Evolutionary conservation across 2,797 vertebrate genomes (phyloP), one percentile per base, ranked within the genome.

Genomic region (Platalea minor): DNA sequence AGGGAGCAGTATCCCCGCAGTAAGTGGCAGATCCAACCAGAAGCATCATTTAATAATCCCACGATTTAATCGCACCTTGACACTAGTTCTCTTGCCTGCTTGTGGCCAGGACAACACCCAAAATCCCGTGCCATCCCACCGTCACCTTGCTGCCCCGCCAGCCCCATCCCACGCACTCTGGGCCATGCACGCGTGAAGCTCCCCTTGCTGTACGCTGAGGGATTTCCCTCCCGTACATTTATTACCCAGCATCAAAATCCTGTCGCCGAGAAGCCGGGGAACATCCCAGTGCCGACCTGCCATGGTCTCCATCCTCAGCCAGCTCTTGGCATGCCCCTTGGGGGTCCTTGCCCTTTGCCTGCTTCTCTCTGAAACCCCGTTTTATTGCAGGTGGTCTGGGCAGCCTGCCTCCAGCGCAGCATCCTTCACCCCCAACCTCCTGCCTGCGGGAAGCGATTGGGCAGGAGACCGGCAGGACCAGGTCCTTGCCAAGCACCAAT

Each of bases 401-500:
- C 65, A 74, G 31, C 45, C 68, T 29, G 8, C 8, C 31, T 33
- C 57, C 53, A 13, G 41, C 5, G 0, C 21, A 23, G 25, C 25
- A 41, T 13, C 85, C 83, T 45, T 35, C 12, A 1, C 3, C 45
- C 33, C 45, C 51, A 15, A 10, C 10, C 25, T 81, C 37, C 37
- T 5, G 63, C 11, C n/a, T 0, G 0, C 0, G 0, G 70, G 48
- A 37, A 75, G 31, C 3, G 2, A 16, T 3, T 1, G 0, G 10
- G 35, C 63, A 65, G 45, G 33, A 75, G 9, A 15, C 7, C 1
- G 0, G 21, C n/a, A 46, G 48, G 11, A 60, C 24, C 43, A 23
- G 24, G 17, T 31, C 28, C 21, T 59, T 23, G 45, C 35, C 59
- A 4, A 11, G 26, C 8, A 0, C 5, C 0, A 0, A 15, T 70